Base-by-base conservation (phyloP, 1,140 invertebrate genomes). In the Brachystomella parvula region DNA sequence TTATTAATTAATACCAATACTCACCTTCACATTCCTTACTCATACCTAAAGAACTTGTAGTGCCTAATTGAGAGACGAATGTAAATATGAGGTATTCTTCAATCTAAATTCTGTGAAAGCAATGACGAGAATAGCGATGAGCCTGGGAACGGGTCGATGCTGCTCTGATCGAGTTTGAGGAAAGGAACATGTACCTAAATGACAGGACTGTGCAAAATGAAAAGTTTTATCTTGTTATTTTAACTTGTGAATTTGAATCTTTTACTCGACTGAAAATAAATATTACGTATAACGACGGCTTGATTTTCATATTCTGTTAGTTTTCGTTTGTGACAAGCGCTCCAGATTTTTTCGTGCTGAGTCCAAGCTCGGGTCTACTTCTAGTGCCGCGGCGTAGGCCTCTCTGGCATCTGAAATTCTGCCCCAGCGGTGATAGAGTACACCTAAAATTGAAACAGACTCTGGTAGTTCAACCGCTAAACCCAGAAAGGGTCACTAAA, bases 341-440 rank as follows among this genome's bases (percentile, higher is more conserved):
- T 76, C 71, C 28, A 91, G 79, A 79, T 92, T 90, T 49, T 85
- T 82, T 63, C 76, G 78, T 15, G 85, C 84, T 75, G 83, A 87
- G 66, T 82, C 79, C 67, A 85, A 80, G 61, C 79, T 75, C 2
- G 89, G 86, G 76, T 92, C 84, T 1, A 94, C 75, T 74, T 82
- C 77, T 39, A 94, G 77, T 17, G 92, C 89, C 76, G 82, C 84
- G 63, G 80, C 79, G 75, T 97, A 97, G 77, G 86, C 84, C 63
- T 82, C 75, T 75, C 86, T 83, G 2, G 93, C 93, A 68, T 84
- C 77, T 0, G 84, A 77, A 68, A 84, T 81, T 80, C 88, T 92
- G 61, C 88, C 87, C 92, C 92, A 96, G 39, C 91, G 84, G 79
- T 97, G 94, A 79, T 96, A 96, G 0, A 96, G 79, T 30, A 97